Base-by-base conservation (phyloP, 2,888 invertebrate species). In the Lasioglossum zephyrum region DNA sequence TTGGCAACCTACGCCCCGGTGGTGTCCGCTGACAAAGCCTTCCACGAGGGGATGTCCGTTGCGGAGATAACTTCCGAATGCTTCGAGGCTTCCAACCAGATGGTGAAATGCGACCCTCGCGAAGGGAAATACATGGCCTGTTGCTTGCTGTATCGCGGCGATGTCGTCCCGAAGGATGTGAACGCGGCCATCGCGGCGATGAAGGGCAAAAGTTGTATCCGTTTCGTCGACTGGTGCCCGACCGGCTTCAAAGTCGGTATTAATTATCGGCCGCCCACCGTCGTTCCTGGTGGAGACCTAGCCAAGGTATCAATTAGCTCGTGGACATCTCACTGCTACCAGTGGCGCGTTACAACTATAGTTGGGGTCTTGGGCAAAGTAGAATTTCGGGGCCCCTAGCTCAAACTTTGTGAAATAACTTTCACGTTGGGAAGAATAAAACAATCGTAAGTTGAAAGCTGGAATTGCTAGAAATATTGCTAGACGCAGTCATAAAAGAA, bases 141-240 rank as follows among this genome's bases (percentile, higher is more conserved):
- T 93, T 98, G 98, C 92, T 96, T 98, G 92, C 96, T 98, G 84
- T 98, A 98, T 94, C 96, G 98, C 18, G 99, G 99, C 0, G 99
- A 99, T 94, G 98, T 99, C 16, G 98, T 97, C 47, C 97, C 98
- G 0, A 97, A 98, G 94, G 98, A 98, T 93, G 98, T 98, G 11
- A 98, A 99, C 94, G 97, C 97, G 0, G 97, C 98, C 22, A 97
- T 98, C 79, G 97, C 97, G 0, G 96, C 96, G 77, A 97, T 98
- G 96, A 98, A 98, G 95, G 96, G 97, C 0, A 96, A 97, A 90
- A 97, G 97, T 91, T 96, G 96, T 77, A 97, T 99, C 79, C 97
- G 98, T 88, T 99, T 99, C 93, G 98, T 99, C n/a, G 98, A 98
- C 93, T 98, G 98, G 98, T 98, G 98, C 94, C 98, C 98, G 3